Conservation (phyloP, 2,113 vertebrate species). For the Brienomyrus brachyistius region DNA sequence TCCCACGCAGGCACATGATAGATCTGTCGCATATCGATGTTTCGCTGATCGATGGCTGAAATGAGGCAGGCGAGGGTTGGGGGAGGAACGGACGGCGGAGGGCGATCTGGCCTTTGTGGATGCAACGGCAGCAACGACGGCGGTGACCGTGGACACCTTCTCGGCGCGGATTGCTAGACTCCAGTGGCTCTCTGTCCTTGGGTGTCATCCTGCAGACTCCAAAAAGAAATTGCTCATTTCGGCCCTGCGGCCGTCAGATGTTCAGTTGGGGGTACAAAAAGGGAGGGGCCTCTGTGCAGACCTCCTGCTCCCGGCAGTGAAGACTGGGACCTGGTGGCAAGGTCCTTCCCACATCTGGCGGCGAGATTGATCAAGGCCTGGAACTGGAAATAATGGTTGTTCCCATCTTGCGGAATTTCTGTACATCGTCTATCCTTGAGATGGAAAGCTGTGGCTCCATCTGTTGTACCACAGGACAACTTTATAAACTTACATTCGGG, state of each 20-base stretch:
- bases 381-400: slow-evolving; percentile 87
- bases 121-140: not conserved
- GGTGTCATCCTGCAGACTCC: slow-evolving; percentile 3
- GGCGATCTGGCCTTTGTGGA: not conserved
- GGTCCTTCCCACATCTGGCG: slow-evolving; percentile 18
- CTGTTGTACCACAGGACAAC: not conserved
- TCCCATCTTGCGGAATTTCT: slow-evolving; percentile 61
- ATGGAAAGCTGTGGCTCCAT: not conserved
- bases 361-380: slow-evolving; percentile 41
- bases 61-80: slow-evolving; percentile 2
- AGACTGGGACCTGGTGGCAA: slow-evolving; percentile 24
- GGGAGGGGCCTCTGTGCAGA: not conserved
- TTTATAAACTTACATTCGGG: not conserved
- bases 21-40: slow-evolving; percentile 98
- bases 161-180: slow-evolving; percentile 25
- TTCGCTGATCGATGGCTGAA: slow-evolving; percentile 86
- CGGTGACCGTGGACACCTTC: slow-evolving; percentile 29
- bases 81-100: not conserved
- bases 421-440: not conserved
- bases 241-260: not conserved
- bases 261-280: not conserved
- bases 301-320: too few relatives aligned
- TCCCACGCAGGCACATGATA: slow-evolving; percentile 86
- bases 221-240: slow-evolving; percentile 5
- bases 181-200: not conserved